phyloP scores from a whole-genome alignment of 2,797 vertebrate species.

The Aquila chrysaetos region DNA sequence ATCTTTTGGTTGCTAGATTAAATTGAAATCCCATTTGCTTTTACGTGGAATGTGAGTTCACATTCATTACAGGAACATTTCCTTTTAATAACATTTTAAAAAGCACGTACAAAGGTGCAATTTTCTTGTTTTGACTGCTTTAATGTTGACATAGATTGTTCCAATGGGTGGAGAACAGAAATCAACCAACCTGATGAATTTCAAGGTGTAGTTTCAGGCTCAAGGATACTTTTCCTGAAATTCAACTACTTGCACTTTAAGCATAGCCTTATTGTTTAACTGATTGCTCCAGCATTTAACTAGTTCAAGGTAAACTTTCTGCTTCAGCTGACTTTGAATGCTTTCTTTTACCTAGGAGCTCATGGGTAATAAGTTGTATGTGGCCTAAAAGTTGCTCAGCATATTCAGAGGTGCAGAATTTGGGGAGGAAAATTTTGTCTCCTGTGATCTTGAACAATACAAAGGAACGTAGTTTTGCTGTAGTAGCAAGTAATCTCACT shows the following conservation, averaged over 20 bases:
- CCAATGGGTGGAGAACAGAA: neutral
- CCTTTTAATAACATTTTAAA: neutral
- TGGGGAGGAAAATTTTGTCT: neutral
- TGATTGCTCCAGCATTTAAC: neutral
- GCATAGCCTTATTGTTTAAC: neutral
- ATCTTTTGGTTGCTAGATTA: neutral
- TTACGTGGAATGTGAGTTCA: neutral
- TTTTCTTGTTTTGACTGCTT: slow-evolving; percentile 26
- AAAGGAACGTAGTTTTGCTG: neutral
- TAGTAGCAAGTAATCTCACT: neutral
- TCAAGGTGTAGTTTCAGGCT: slow-evolving; percentile 17
- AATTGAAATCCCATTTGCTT: neutral
- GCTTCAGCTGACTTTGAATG: neutral
- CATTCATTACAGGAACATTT: neutral
- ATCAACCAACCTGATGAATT: neutral
- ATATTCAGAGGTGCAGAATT: neutral
- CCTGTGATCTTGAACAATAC: neutral
- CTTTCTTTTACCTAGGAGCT: neutral
- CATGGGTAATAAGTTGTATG: neutral
- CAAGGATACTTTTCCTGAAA: neutral
- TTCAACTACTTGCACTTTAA: neutral
- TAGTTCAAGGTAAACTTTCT: neutral
- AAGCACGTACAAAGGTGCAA: neutral
- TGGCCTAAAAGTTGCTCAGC: neutral
- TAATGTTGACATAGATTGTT: neutral